Evolutionary conservation across 2,797 vertebrate genomes (phyloP), one percentile per base, ranked within the genome.

Genomic region (Fistularia commersonii): DNA sequence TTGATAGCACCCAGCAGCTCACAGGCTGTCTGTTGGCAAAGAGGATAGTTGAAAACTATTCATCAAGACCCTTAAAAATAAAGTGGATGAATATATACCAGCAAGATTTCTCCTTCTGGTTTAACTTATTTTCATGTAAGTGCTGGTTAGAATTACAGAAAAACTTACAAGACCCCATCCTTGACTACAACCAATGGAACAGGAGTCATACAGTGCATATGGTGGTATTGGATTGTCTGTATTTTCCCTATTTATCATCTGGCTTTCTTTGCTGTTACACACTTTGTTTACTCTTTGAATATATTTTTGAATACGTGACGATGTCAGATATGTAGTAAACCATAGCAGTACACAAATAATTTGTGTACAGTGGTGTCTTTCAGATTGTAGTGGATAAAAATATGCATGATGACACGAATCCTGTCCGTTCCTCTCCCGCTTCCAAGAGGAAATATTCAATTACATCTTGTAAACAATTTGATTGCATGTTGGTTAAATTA

Each of bases 61-160:
- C 70, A 79, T 83, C 66, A 80, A 60, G 57, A 68, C 56, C 59
- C 70, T 69, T 73, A 83, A 81, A 77, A 77, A 77, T 66, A 68
- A 81, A 77, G 72, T 72, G 66, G 66, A 80, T 61, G 74, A 79
- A 81, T 62, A 70, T 43, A 74, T 63, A 76, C 36, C 57, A 71
- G 67, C 57, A 59, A 66, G 42, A 50, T 49, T 65, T 69, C 57
- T 66, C 60, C 75, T 48, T 70, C 72, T 80, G 74, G 57, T 76
- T 81, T 45, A 64, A 60, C 64, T 81, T 79, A 68, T 75, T 80
- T 76, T 72, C 54, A 69, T 70, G 54, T 78, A 62, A 65, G 65
- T 80, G 71, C 69, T 77, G 80, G 54, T 76, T 77, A 73, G 62
- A 69, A 82, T 83, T 79, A 78, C 61, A 63, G 70, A 66, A 41